These are phyloP conservation scores for Telmatochromis brachygnathus DNA, from an alignment of 2,113 vertebrate genomes.

Conservation along the genomic window DNA sequence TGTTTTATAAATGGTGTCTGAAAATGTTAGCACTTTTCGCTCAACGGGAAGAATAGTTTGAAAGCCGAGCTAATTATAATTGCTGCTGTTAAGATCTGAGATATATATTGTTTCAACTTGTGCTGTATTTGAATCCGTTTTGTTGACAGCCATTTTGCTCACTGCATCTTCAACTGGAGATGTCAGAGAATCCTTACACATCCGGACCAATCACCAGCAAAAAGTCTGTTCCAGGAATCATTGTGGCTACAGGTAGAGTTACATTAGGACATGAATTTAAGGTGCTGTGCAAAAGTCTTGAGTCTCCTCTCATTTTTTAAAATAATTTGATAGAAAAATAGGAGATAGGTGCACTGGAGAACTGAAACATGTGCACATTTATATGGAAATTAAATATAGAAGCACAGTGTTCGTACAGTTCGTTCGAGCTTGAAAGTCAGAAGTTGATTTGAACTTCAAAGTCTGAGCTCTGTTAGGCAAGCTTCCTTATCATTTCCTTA, in stretches of 20 bases:
- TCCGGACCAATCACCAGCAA: constrained; percentile 93
- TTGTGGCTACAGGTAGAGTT: constrained; percentile 86
- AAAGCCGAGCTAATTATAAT: constrained; percentile 40
- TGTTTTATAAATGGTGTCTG: constrained; percentile 48
- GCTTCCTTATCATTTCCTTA: neutral
- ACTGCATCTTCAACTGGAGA: constrained; percentile 87
- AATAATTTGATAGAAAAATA: neutral
- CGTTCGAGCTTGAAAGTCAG: neutral
- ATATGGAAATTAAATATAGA: neutral
- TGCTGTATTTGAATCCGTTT: constrained; percentile 10
- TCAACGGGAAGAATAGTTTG: constrained; percentile 24
- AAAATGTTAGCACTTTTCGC: constrained; percentile 32
- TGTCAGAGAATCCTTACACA: constrained; percentile 91
- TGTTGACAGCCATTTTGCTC: constrained; percentile 88
- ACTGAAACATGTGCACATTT: neutral
- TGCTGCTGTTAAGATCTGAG: constrained; percentile 15
- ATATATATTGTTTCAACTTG: constrained; percentile 17
- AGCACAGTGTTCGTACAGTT: neutral
- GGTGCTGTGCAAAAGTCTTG: neutral
- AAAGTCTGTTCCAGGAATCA: constrained; percentile 84
- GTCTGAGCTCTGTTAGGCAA: neutral
- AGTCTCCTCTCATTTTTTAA: neutral
- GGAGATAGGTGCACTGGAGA: neutral
- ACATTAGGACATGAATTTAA: neutral
- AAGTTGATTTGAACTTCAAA: neutral